A percentile compares a stretch with the other conserved stretches of the same genome.
Evolutionary conservation across 1,140 invertebrate genomes (phyloP).

Genomic region (Brachionus sp.): DNA sequence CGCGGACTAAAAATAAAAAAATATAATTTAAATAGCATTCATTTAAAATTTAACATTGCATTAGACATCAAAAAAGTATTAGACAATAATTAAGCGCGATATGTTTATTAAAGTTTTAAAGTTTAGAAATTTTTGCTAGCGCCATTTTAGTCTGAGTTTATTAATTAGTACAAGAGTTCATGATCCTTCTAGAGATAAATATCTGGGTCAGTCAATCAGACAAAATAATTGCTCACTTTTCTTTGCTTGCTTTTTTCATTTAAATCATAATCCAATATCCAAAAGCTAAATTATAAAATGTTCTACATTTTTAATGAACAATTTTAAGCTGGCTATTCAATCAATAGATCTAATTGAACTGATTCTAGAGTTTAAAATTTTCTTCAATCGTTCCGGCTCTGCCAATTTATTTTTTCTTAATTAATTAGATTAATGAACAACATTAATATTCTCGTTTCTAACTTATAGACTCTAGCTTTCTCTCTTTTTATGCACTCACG

Average conservation of each 20-base stretch:
- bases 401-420: background rate
- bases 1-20: background rate
- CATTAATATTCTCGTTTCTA: background rate
- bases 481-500: background rate
- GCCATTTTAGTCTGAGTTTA: background rate
- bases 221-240: background rate
- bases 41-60: background rate
- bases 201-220: background rate
- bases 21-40: no score
- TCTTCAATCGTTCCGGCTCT: background rate
- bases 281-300: background rate
- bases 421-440: background rate
- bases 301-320: background rate
- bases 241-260: background rate
- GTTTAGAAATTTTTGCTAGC: background rate
- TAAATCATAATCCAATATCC: background rate
- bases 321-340: background rate
- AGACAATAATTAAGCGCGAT: background rate
- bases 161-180: background rate
- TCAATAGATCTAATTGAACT: background rate
- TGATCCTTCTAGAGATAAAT: background rate
- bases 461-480: background rate
- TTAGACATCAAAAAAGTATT: background rate
- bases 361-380: background rate
- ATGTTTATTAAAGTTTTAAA: background rate